Base-by-base conservation (phyloP, 2,888 invertebrate species). In the Ferdinandea cuprea region DNA sequence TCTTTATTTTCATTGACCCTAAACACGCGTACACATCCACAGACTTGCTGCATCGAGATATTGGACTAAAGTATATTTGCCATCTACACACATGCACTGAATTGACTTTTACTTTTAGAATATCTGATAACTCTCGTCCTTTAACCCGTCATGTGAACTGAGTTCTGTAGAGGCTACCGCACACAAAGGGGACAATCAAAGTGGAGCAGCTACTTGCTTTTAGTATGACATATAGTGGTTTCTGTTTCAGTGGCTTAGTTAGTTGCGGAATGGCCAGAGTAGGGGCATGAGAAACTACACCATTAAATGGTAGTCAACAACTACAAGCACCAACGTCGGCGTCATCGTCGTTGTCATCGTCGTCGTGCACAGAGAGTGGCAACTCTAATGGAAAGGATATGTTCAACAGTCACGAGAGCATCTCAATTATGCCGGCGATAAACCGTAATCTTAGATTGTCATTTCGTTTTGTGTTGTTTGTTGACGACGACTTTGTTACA, bases 331-430 rank as follows among this genome's bases (percentile, higher is more conserved):
- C 32, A 30, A 17, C 35, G 66, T 2, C 25, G 5, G 25, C 25
- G 25, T 25, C 25, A 5, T 25, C 3, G 3, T 3, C 25, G 25
- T 25, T n/a, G n/a, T n/a, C n/a, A n/a, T n/a, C n/a, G 5, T 37
- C n/a, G 13, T n/a, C n/a, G 13, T 37, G 54, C 32, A n/a, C n/a
- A n/a, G n/a, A 54, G 32, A 32, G 46, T 54, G 54, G 46, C 59
- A 30, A 66, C 66, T 56, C 71, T 77, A 77, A 77, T 81, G 77
- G 71, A 81, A 72, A 65, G 81, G 77, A 81, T 77, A 81, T 77
- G 81, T 77, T 81, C 77, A 77, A 81, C 81, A 81, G 81, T 77
- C 81, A 81, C 81, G 81, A 77, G 66, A 77, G 71, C 61, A 59
- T 52, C 81, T 72, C 77, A 81, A 77, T 81, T 81, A 81, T 81